These are phyloP conservation scores for Oscheius sp. DNA, from an alignment of 2,888 invertebrate species.

Conservation along the genomic window DNA sequence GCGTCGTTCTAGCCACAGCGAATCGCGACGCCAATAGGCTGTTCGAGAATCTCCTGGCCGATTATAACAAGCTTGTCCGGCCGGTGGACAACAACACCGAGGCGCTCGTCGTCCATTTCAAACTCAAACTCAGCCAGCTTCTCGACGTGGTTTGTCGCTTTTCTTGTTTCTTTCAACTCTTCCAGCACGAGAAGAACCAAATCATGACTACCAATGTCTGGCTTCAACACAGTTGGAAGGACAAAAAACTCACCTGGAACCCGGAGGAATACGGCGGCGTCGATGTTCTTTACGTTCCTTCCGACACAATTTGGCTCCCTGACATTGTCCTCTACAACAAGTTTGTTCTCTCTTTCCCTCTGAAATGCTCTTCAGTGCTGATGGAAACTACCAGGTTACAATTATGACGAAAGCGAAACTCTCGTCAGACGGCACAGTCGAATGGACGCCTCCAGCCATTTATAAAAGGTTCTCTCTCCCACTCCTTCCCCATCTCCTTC, in stretches of 20 bases:
- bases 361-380: conserved; percentile 63
- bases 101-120: conserved; percentile 73
- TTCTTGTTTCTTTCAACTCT: conserved; percentile 58
- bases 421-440: conserved; percentile 68
- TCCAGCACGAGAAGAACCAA: conserved; percentile 78
- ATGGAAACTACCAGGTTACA: conserved; percentile 71
- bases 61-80: conserved; percentile 69
- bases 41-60: conserved; percentile 48
- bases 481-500: neutral
- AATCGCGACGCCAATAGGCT: conserved; percentile 63
- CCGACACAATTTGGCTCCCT: conserved; percentile 69
- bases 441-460: conserved; percentile 71
- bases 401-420: conserved; percentile 71
- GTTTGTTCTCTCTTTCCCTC: conserved; percentile 25
- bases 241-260: conserved; percentile 70
- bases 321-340: conserved; percentile 70
- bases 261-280: conserved; percentile 70
- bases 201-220: conserved; percentile 70
- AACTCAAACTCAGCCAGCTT: conserved; percentile 81
- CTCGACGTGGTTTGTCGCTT: conserved; percentile 73
- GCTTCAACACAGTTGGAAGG: conserved; percentile 70
- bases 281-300: conserved; percentile 70
- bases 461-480: conserved; percentile 67
- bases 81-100: conserved; percentile 74
- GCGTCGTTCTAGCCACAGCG: conserved; percentile 24